A percentile compares a stretch with the other conserved stretches of the same genome.
These are phyloP conservation scores for Talpa occidentalis DNA, from an alignment of 2,113 vertebrate genomes.

Conservation along the genomic window DNA sequence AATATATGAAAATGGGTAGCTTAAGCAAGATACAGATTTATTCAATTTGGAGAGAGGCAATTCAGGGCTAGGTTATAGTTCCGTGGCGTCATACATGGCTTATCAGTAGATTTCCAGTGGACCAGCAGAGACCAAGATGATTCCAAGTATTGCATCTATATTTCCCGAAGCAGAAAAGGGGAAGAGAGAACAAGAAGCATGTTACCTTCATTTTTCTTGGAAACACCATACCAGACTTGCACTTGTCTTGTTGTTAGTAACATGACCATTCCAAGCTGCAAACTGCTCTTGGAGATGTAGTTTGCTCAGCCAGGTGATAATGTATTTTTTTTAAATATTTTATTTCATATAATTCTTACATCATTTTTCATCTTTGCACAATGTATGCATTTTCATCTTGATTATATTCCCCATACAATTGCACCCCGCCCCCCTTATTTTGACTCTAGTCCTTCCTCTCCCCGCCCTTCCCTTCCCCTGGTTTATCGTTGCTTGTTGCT, in stretches of 20 bases:
- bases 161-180: not conserved
- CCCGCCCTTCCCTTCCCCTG: no score
- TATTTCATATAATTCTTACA: no score
- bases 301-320: not conserved
- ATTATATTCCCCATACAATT: no score
- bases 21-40: conserved; percentile 14
- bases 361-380: no score
- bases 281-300: conserved; percentile 17
- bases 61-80: not conserved
- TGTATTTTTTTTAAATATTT: no score
- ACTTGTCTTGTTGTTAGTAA: not conserved
- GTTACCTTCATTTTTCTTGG: not conserved
- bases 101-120: not conserved
- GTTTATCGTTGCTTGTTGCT: no score
- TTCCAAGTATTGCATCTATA: not conserved
- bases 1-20: conserved; percentile 34
- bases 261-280: not conserved
- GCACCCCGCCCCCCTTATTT: no score
- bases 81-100: not conserved
- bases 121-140: not conserved
- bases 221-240: not conserved
- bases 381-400: no score
- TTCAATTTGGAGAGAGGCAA: not conserved
- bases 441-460: no score
- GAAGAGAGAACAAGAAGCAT: not conserved